phyloP scores from a whole-genome alignment of 2,888 invertebrate species.

The Matsumyia berberina region DNA sequence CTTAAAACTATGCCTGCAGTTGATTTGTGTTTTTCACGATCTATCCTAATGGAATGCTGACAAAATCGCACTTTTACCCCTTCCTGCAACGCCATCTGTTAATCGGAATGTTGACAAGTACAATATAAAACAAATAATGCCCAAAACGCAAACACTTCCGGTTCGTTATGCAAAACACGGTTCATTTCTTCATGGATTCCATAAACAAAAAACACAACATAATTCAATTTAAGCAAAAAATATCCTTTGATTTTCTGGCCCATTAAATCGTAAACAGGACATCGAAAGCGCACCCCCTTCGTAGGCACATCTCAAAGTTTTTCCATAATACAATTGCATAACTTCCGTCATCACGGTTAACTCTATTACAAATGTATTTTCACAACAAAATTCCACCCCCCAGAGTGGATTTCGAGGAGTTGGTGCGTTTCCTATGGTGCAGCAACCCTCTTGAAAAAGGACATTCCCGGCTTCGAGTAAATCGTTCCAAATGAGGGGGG shows the following conservation, averaged over 20 bases:
- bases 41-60: too few relatives aligned
- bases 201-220: neutral
- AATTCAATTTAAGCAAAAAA: constrained; percentile 54
- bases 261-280: constrained; percentile 69
- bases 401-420: constrained; percentile 51
- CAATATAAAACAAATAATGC: too few relatives aligned
- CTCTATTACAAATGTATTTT: constrained; percentile 71
- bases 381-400: constrained; percentile 63
- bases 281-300: constrained; percentile 25
- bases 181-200: neutral
- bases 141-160: neutral
- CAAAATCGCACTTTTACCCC: too few relatives aligned
- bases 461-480: constrained; percentile 28
- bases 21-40: too few relatives aligned
- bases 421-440: neutral
- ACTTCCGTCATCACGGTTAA: constrained; percentile 72
- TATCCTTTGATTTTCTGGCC: constrained; percentile 72
- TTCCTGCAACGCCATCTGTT: too few relatives aligned
- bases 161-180: neutral
- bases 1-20: too few relatives aligned
- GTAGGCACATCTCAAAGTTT: constrained; percentile 10
- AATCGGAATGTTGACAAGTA: too few relatives aligned
- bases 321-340: constrained; percentile 70
- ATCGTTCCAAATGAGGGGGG: constrained; percentile 26
- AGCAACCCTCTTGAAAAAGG: constrained; percentile 48